Evolutionary conservation across 2,888 invertebrate species (phyloP), one percentile per base, ranked within the genome.

Genomic region (Lagria hirta): DNA sequence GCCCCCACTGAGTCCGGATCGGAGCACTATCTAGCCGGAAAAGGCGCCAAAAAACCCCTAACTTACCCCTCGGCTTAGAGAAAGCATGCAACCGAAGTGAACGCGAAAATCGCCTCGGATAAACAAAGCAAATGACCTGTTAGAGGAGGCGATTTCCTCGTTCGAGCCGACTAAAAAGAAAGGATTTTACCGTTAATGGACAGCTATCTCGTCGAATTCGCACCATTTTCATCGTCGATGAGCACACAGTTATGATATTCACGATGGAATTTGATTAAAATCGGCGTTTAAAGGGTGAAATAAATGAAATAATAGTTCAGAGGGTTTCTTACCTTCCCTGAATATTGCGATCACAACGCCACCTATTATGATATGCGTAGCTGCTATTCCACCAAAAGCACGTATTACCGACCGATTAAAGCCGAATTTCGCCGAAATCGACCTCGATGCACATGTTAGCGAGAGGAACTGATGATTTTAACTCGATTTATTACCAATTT

Each of bases 111-210:
- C 59, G 48, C 38, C 49, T n/a, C 52, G 41, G 51, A 68, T 69
- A 68, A 70, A 70, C 69, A 71, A 70, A 68, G 71, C 68, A 70
- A 69, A 69, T 71, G 71, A 72, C 71, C 71, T 71, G 71, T 70
- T 71, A 67, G 66, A 61, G 26, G 43, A 62, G 44, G 27, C 64
- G 61, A 69, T 70, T 70, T 70, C 68, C 68, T 67, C 64, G 53
- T 56, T 55, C 54, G 56, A 52, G 43, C 52, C 28, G 34, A 38
- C 32, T 48, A 23, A 49, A 56, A 62, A n/a, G n/a, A n/a, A n/a
- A n/a, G n/a, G n/a, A n/a, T 58, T 65, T 62, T 58, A 60, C 57
- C 48, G 34, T n/a, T n/a, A n/a, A n/a, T n/a, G n/a, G n/a, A n/a
- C n/a, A n/a, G n/a, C n/a, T n/a, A n/a, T n/a, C n/a, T n/a, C n/a